Base-by-base conservation (phyloP, 2,113 vertebrate genomes). In the Hyla sarda region DNA sequence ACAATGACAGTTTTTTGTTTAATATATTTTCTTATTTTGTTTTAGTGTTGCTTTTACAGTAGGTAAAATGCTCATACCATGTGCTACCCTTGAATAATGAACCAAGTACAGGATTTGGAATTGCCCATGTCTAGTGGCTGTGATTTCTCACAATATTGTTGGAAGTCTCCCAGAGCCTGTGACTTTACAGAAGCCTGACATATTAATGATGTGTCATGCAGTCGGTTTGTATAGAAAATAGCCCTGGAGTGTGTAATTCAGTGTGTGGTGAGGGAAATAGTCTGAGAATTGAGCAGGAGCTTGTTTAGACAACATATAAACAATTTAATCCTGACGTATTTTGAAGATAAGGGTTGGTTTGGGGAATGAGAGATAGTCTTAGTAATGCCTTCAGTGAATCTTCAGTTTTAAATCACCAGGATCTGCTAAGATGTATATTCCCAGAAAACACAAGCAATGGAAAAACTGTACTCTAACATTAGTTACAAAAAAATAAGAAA, bases 281-380 rank as follows among this genome's bases (percentile, higher is more conserved):
- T 62, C 54, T 73, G 76, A 71, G 65, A 73, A 71, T 71, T 58
- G 50, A 77, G 25, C 73, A 86, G 62, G 62, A 80, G 76, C 62
- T 85, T 86, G 84, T 79, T 86, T 86, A 81, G 37, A 65, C 67
- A 81, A 86, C 52, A 58, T n/a, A 86, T 86, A 86, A 86, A 86
- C 77, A 86, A 34, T 86, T 12, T 81, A 80, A 80, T 86, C 77
- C 81, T 79, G 65, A 58, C 34, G 19, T 80, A 78, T 37, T 81
- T 71, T 81, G 50, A 50, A 81, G 84, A 86, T 86, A 86, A 81
- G 76, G 48, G 21, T 32, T 86, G 75, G 60, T 28, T 50, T 52
- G 30, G 81, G 52, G 47, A 71, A 72, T 82, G 60, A 73, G 47
- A 37, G 50, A 45, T 62, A 45, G 77, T 23, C 34, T 80, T 11